phyloP scores from a whole-genome alignment of 2,797 vertebrate genomes.

The Pogoniulus pusillus region DNA sequence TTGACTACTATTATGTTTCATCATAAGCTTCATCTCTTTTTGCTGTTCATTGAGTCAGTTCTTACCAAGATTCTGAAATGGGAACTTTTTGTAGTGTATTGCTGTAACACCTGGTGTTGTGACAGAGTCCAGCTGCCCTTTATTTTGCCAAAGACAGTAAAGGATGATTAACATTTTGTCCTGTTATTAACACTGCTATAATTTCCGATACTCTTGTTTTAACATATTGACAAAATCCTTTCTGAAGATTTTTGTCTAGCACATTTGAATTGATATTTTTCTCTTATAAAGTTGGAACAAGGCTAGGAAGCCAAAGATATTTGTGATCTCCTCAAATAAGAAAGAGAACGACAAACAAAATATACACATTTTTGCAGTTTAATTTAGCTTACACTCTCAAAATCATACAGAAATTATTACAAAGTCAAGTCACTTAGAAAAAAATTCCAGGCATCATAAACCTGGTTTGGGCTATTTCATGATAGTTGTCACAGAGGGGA shows the following conservation, averaged over 20 bases:
- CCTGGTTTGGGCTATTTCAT: background rate
- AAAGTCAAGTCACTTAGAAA: background rate
- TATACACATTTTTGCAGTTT: background rate
- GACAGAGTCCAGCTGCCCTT: background rate
- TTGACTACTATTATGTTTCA: slow-evolving; percentile 17
- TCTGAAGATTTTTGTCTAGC: background rate
- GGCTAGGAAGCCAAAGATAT: background rate
- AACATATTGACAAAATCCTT: background rate
- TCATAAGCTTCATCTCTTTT: slow-evolving; percentile 36
- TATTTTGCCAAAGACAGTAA: background rate
- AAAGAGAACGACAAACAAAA: background rate
- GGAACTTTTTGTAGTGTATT: background rate
- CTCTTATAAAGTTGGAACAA: background rate
- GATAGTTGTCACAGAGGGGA: no score
- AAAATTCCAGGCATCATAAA: background rate
- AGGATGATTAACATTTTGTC: background rate
- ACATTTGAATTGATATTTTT: background rate
- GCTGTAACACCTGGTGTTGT: background rate
- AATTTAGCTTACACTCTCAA: background rate
- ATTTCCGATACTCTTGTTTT: background rate
- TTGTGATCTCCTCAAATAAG: background rate
- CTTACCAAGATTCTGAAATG: slow-evolving; percentile 13
- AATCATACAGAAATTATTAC: background rate
- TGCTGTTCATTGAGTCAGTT: background rate
- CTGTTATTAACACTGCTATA: background rate